phyloP scores from a whole-genome alignment of 1,140 invertebrate genomes.

The Bombus sibiricus region DNA sequence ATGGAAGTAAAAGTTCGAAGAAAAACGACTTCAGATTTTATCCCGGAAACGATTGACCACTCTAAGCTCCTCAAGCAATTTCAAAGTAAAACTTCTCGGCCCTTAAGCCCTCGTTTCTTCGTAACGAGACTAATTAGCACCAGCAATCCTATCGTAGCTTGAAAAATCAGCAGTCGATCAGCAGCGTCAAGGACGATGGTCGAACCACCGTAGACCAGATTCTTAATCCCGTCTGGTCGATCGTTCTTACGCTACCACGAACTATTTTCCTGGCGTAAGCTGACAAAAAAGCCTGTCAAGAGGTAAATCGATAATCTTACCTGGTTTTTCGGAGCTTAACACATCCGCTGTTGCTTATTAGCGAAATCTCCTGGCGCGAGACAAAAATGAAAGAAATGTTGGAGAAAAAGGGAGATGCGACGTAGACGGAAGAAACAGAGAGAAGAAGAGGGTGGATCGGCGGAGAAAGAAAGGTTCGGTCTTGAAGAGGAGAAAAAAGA shows the following conservation, averaged over 20 bases:
- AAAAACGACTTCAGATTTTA: not conserved
- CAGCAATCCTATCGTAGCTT: not conserved
- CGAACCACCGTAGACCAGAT: not conserved
- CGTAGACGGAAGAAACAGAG: not conserved
- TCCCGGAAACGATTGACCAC: not conserved
- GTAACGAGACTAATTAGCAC: constrained; percentile 19
- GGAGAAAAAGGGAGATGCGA: not conserved
- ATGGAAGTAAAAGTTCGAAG: not conserved
- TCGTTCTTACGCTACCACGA: not conserved
- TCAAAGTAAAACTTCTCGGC: not conserved
- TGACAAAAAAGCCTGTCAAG: not conserved
- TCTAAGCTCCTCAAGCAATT: not conserved
- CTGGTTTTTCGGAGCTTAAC: constrained; percentile 35
- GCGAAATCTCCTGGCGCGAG: constrained; percentile 71
- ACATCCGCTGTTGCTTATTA: constrained; percentile 71
- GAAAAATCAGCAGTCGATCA: constrained; percentile 38
- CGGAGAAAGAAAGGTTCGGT: not conserved
- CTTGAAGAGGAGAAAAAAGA: constrained; percentile 15
- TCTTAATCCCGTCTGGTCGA: constrained; percentile 6
- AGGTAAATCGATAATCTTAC: constrained; percentile 76
- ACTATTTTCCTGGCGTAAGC: not conserved
- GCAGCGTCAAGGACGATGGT: not conserved
- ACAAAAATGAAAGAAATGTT: not conserved
- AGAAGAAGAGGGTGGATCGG: not conserved
- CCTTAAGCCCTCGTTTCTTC: too few species aligned